Conservation (phyloP, 2,113 vertebrate genomes). For the Sphyrna mokarran region DNA sequence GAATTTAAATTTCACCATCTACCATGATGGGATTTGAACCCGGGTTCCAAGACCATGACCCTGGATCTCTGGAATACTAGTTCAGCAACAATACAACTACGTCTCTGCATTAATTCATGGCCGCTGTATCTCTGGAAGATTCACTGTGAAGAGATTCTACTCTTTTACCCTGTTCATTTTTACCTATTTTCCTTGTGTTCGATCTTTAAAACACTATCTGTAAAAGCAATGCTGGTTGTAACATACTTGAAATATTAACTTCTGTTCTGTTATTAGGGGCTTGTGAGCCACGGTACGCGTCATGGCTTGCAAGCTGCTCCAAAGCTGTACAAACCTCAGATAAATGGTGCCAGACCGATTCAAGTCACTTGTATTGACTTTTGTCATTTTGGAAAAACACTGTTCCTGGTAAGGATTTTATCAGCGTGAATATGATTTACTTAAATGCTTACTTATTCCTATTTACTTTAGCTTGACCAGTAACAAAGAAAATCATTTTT, state of each 20-base stretch:
- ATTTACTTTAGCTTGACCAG: background rate
- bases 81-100: too few relatives aligned
- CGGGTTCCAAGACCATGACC: too few relatives aligned
- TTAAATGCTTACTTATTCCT: background rate
- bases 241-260: background rate
- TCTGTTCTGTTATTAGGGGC: conserved; percentile 55
- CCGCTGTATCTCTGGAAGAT: background rate
- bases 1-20: too few relatives aligned
- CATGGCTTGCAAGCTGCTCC: conserved; percentile 69
- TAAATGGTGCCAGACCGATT: conserved; percentile 54
- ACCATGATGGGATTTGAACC: too few relatives aligned
- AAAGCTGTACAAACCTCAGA: conserved; percentile 65
- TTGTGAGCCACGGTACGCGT: conserved; percentile 74
- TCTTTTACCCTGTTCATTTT: background rate
- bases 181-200: background rate
- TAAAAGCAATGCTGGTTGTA: background rate
- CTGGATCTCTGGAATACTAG: too few relatives aligned
- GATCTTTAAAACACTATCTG: background rate
- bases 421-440: conserved; percentile 16
- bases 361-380: conserved; percentile 72
- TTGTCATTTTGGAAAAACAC: conserved; percentile 69
- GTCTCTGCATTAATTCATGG: background rate
- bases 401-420: conserved; percentile 76
- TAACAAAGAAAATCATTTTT: background rate
- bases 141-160: background rate